Base-by-base conservation (phyloP, 1,140 invertebrate species). In the Stegodyphus mimosarum region DNA sequence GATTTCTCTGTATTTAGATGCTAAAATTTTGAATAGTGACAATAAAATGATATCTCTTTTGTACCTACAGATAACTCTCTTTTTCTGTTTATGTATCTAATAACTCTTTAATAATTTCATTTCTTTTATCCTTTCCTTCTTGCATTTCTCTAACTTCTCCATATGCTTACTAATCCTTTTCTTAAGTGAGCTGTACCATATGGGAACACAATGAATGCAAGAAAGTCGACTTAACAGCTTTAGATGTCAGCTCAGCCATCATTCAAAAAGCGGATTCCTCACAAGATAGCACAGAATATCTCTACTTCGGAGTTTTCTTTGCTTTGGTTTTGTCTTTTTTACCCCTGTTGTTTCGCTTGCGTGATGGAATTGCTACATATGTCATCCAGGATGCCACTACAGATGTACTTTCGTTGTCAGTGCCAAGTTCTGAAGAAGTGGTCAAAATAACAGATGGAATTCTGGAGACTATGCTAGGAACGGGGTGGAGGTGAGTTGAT, bases 231-330 rank as follows among this genome's bases (percentile, higher is more conserved):
- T 92, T 99, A 75, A 96, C 96, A 0, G 96, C 97, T 2, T 91
- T 98, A 64, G 97, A 99, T 90, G 98, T 99, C 87, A 97, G 96
- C 89, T 97, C 96, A 88, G 95, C 94, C 48, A 97, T 99, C 88
- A 98, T 98, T 85, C 94, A 91, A 93, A 89, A 94, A 89, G 97
- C 98, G 5, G 97, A 98, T 91, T 92, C 93, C 17, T 94, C 95
- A 90, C 93, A 94, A 33, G 95, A 96, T 88, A 94, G 93, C 88
- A 94, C 94, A 87, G 95, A 96, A 91, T 97, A 96, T 90, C 94
- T 97, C 17, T 86, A 90, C 63, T 90, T 91, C 76, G 91, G 90
- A 33, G 86, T 91, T 51, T 87, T 89, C 6, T 87, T 90, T 60
- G 87, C 91, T 6, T 71, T 90, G 9, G 70, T 90, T 17, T 89